Base-by-base conservation (phyloP, 2,113 vertebrate species). In the Choloepus hoffmanni region DNA sequence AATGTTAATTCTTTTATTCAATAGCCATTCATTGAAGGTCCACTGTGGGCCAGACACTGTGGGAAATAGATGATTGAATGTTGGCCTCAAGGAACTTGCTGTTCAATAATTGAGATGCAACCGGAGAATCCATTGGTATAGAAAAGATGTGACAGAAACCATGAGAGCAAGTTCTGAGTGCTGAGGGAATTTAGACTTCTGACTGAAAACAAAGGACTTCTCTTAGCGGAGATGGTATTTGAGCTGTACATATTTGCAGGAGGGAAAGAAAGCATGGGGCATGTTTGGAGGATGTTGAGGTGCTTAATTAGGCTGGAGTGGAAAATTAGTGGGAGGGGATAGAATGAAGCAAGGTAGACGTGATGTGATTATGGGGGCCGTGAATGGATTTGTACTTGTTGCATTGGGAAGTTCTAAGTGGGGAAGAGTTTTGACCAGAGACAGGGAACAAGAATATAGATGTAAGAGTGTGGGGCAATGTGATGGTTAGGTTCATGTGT, bases 211-310 rank as follows among this genome's bases (percentile, higher is more conserved):
- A 81, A 84, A 90, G 72, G 13, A 36, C 13, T 87, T 67, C 48
- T 94, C 85, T 95, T 95, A 33, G 45, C 50, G 55, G 43, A 85
- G 87, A 53, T 14, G 18, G 4, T 55, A 63, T 96, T 68, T 85
- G 84, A 89, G 65, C 60, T 94, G 10, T 85, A 87, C 88, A 85
- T 93, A 81, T 87, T 91, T 96, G 65, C 30, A 85, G n/a, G 48
- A 79, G 21, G 28, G 15, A 72, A 86, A 93, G 78, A 96, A 95
- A 81, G 45, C 33, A 9, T 45, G 72, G 9, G 16, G 48, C 90
- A 45, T 96, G 58, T 89, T 94, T 92, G 91, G 77, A 79, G 68
- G 40, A 84, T 48, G 85, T 72, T 55, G 83, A 72, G 30, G 58
- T 45, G 72, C 81, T 97, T 92, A 89, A 72, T 83, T 91, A 58